Conservation (phyloP, 2,888 invertebrate genomes). For the Ochropacha duplaris region DNA sequence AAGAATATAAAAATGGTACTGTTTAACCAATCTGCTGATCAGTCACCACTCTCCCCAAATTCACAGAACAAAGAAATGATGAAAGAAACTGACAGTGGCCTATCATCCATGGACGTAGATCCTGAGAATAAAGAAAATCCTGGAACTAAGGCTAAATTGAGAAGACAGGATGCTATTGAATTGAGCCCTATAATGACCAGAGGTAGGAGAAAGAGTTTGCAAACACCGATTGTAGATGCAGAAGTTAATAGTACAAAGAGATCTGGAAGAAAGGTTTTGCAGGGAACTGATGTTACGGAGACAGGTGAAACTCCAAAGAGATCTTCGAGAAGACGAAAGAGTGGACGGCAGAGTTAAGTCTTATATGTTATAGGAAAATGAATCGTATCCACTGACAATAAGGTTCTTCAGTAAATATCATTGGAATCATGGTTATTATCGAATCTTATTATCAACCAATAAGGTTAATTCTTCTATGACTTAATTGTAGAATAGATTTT, state of each 20-base stretch:
- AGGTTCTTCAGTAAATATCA: neutral
- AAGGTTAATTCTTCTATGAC: neutral
- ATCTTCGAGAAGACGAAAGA: slow-evolving; percentile 34
- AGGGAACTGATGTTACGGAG: slow-evolving; percentile 29
- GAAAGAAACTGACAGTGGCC: slow-evolving; percentile 24
- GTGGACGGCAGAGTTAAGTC: slow-evolving; percentile 3
- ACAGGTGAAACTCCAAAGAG: slow-evolving; percentile 26
- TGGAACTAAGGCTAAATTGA: slow-evolving; percentile 36
- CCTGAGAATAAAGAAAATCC: slow-evolving; percentile 45
- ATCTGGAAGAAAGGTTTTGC: slow-evolving; percentile 33
- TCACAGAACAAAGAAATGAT: slow-evolving; percentile 6
- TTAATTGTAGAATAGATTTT: neutral
- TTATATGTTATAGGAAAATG: neutral
- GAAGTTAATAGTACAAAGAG: slow-evolving; percentile 25
- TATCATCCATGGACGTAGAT: slow-evolving; percentile 36
- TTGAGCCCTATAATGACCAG: slow-evolving; percentile 50
- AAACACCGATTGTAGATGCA: slow-evolving; percentile 20
- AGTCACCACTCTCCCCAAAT: no score
- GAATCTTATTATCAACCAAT: neutral
- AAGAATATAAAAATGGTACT: slow-evolving; percentile 66
- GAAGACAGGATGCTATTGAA: slow-evolving; percentile 49
- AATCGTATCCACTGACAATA: neutral
- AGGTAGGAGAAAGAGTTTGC: slow-evolving; percentile 49
- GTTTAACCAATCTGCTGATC: slow-evolving; percentile 46
- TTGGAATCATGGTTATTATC: no score